These are phyloP conservation scores for Cavia porcellus DNA, from an alignment of 2,113 vertebrate species.

Conservation along the genomic window DNA sequence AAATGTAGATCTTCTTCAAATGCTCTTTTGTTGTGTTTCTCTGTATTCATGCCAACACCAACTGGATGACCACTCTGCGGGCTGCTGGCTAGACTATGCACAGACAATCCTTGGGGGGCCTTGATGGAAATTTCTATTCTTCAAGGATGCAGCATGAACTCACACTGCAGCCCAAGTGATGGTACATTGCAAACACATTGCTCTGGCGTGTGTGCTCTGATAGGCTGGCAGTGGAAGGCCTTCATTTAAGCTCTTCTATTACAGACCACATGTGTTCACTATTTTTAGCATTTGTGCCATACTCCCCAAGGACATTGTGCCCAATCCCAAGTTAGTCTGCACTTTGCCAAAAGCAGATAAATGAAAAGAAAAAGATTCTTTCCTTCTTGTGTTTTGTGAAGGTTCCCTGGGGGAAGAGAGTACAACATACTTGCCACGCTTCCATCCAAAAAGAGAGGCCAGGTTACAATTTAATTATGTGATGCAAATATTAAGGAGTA, in stretches of 20 bases:
- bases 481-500: conserved; percentile 78
- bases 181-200: accelerated
- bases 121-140: background rate
- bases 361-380: conserved; percentile 31
- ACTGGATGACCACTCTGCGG: background rate
- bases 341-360: conserved; percentile 6
- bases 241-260: background rate
- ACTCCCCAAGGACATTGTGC: conserved; percentile 2
- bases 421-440: conserved; percentile 62
- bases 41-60: background rate
- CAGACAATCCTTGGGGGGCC: background rate
- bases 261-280: conserved; percentile 25
- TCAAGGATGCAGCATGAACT: background rate
- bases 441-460: conserved; percentile 71
- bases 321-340: conserved; percentile 57
- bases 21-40: conserved; percentile 29
- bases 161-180: background rate
- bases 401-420: conserved; percentile 55
- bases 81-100: background rate
- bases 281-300: conserved; percentile 48
- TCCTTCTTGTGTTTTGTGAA: conserved; percentile 35
- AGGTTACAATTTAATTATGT: conserved; percentile 69
- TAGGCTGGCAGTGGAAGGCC: background rate
- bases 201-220: conserved; percentile 30
- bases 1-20: accelerated